Conservation (phyloP, 2,113 vertebrate genomes). For the Rhinogobius similis region DNA sequence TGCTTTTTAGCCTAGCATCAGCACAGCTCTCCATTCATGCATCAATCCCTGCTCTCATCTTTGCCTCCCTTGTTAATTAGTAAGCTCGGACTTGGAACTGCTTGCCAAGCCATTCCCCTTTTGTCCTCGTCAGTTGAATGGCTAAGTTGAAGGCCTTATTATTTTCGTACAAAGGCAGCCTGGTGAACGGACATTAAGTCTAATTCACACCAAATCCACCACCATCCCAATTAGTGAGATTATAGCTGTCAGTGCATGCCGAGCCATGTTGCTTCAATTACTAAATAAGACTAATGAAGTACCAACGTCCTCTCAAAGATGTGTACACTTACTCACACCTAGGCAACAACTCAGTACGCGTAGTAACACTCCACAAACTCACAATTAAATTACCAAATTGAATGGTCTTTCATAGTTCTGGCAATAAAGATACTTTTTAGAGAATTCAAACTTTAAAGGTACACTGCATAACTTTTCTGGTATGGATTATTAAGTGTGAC, state of each 20-base stretch:
- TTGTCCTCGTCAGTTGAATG: conserved; percentile 57
- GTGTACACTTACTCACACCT: conserved; percentile 10
- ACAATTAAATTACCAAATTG: not conserved
- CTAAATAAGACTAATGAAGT: conserved; percentile 57
- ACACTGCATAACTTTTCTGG: too few species aligned
- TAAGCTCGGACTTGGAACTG: conserved; percentile 42
- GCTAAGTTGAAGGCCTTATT: conserved; percentile 66
- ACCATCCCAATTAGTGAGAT: conserved; percentile 69
- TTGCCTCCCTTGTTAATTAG: conserved; percentile 58
- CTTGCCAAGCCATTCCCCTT: conserved; percentile 52
- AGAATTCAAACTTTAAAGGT: not conserved
- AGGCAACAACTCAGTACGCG: not conserved
- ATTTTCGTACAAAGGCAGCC: conserved; percentile 56
- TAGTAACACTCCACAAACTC: not conserved
- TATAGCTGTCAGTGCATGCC: conserved; percentile 55
- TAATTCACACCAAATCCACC: conserved; percentile 63
- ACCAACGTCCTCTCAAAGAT: conserved; percentile 32
- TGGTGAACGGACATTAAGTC: conserved; percentile 63
- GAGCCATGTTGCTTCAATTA: conserved; percentile 51
- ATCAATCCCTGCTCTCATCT: conserved; percentile 47
- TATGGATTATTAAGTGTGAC: too few species aligned
- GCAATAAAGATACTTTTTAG: not conserved
- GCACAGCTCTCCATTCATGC: conserved; percentile 40
- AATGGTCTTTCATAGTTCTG: not conserved
- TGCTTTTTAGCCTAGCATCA: conserved; percentile 22